Base-by-base conservation (phyloP, 1,140 invertebrate species). In the Diprion similis region DNA sequence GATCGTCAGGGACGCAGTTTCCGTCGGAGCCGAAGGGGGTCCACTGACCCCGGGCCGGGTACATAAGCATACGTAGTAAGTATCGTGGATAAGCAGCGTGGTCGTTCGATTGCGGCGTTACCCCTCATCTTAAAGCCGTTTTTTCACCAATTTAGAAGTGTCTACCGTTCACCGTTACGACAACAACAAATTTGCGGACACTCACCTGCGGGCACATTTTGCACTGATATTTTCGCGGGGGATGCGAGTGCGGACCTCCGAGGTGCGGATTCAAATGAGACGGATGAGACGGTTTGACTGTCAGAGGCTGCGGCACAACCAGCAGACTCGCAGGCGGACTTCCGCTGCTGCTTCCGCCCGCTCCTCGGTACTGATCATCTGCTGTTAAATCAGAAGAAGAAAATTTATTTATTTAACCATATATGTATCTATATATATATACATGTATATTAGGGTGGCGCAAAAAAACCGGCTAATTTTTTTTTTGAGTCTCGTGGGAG, bases 151-250 rank as follows among this genome's bases (percentile, higher is more conserved):
- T 37, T 37, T 37, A 37, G n/a, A n/a, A n/a, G 2, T 6, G 24
- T 37, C 2, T 37, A 37, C 24, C 24, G 24, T 37, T 37, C 24
- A 37, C 24, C 24, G 24, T 37, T 37, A 37, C 24, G 24, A 37
- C 24, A 37, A 37, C 24, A 37, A 37, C 24, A 37, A 37, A 37
- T 37, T 37, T 37, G 1, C 24, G 24, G 24, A 37, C 24, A 88
- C 94, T 92, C 88, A 99, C 97, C 95, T 98, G 96, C 77, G 97
- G 97, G 89, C 97, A 99, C 97, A 99, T 98, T 89, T 98, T 98
- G 92, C 97, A 99, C 87, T 97, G 96, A 90, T 98, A 98, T 86
- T 97, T 97, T 86, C 94, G 87, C 46, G 87, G 91, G 75, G 88
- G 90, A 81, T 86, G 87, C 72, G 86, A 86, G 71, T 87, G 86